Conservation (phyloP, 1,140 invertebrate genomes). For the Rhagoletis pomonella region DNA sequence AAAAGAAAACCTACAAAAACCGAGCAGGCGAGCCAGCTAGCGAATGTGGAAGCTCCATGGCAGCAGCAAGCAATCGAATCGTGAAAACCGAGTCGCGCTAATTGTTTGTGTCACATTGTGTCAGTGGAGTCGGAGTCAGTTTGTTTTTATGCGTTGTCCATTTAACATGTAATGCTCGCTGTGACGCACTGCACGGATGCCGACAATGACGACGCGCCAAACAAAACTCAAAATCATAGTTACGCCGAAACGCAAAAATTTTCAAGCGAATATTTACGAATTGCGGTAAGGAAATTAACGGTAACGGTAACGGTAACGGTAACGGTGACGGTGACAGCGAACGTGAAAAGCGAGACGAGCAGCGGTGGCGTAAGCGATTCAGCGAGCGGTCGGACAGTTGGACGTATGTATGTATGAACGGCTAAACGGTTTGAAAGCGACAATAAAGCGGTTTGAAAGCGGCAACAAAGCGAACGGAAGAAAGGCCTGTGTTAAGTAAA, state of each 20-base stretch:
- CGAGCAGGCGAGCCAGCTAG: neutral
- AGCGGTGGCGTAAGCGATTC: neutral
- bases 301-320: neutral
- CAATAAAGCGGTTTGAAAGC: neutral
- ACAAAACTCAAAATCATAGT: neutral
- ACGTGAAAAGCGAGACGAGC: neutral
- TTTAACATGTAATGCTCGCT: constrained; percentile 64
- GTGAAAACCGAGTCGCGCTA: constrained; percentile 1
- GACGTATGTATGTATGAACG: neutral
- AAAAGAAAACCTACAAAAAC: neutral
- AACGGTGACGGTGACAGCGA: neutral
- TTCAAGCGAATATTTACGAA: neutral
- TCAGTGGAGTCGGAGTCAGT: constrained; percentile 61
- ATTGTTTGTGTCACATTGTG: constrained; percentile 41
- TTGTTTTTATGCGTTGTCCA: constrained; percentile 72
- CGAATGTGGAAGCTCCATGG: neutral
- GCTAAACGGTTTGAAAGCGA: neutral
- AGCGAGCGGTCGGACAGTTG: neutral
- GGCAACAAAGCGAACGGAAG: neutral
- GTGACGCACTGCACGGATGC: neutral
- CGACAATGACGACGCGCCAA: neutral
- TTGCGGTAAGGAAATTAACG: neutral
- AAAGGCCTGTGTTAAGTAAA: neutral
- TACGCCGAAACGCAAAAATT: neutral
- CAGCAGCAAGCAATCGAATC: constrained; percentile 11